These are phyloP conservation scores for Pygathrix nemaeus DNA, from an alignment of 2,113 vertebrate species.

Conservation along the genomic window DNA sequence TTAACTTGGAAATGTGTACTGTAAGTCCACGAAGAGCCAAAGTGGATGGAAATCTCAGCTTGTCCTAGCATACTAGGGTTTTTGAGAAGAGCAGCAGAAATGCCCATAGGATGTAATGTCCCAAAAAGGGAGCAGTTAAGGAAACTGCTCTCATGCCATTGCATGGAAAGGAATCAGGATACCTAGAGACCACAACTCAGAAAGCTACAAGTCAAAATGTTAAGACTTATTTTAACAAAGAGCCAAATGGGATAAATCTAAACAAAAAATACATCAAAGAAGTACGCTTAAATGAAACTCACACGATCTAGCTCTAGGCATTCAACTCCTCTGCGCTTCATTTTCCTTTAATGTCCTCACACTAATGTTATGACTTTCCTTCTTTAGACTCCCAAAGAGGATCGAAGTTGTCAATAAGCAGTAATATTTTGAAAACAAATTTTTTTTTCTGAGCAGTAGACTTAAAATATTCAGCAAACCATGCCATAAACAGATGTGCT, in stretches of 20 bases:
- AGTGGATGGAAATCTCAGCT: background rate
- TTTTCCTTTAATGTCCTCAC: background rate
- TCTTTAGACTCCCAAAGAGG: background rate
- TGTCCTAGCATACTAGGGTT: background rate
- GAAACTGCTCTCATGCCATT: background rate
- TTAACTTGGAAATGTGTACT: conserved; percentile 1
- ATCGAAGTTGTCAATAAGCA: background rate
- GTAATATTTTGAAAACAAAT: background rate
- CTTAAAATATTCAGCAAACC: background rate
- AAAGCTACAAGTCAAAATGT: background rate
- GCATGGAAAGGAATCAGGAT: background rate
- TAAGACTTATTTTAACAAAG: background rate
- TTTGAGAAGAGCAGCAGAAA: background rate
- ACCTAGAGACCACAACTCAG: background rate
- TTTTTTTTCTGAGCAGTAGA: background rate
- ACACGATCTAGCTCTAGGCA: background rate
- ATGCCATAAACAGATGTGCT: background rate
- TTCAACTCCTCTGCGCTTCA: background rate
- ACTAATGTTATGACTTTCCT: background rate
- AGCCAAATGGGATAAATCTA: background rate
- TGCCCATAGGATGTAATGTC: background rate
- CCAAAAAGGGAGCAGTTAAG: background rate
- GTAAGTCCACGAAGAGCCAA: background rate
- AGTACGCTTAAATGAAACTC: background rate
- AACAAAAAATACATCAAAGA: background rate